Conservation (phyloP, 2,113 vertebrate species). For the Pluvianellus socialis region DNA sequence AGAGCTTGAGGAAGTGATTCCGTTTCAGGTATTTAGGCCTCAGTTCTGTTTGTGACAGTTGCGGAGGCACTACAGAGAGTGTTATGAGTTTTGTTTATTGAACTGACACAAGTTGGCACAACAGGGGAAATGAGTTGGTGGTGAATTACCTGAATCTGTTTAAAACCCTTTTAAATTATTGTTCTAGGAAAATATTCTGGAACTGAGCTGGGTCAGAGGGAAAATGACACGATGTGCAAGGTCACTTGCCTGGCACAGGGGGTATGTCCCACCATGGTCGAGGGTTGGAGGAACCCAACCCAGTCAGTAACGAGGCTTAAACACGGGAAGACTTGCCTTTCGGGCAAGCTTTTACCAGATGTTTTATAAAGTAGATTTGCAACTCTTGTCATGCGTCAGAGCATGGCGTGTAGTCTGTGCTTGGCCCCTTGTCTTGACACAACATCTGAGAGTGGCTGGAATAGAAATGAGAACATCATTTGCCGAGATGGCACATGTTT, state of each 20-base stretch:
- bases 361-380: neutral
- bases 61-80: neutral
- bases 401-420: neutral
- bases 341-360: neutral
- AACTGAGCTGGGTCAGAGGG: neutral
- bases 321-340: neutral
- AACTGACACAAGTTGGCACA: neutral
- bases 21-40: neutral
- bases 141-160: neutral
- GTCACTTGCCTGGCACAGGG: neutral
- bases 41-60: neutral
- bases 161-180: neutral
- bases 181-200: neutral
- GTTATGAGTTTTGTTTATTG: neutral
- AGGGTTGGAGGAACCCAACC: neutral
- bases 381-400: neutral
- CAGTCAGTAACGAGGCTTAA: accelerated
- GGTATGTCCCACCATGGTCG: accelerated
- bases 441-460: neutral
- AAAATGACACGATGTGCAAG: neutral
- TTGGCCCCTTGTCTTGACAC: neutral
- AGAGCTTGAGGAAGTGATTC: neutral
- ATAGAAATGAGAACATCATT: constrained; percentile 5
- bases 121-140: neutral
- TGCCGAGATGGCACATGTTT: neutral